Conservation (phyloP, 2,888 invertebrate species). For the Lysandra bellargus region DNA sequence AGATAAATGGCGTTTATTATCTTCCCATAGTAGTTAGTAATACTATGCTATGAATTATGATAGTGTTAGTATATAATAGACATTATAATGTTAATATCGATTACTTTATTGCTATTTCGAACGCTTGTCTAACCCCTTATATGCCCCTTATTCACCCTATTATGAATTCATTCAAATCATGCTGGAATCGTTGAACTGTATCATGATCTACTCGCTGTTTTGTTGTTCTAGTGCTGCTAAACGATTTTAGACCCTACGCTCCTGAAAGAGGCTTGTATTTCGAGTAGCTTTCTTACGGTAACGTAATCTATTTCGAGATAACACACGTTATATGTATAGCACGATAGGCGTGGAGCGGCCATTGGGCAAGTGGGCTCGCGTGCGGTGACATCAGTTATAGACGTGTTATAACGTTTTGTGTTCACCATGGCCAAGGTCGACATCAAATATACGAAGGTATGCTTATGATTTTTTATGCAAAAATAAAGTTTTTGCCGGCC, state of each 20-base stretch:
- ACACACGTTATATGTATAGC: not conserved
- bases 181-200: not conserved
- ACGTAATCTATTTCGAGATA: slow-evolving; percentile 20
- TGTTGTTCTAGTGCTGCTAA: not conserved
- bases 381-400: not conserved
- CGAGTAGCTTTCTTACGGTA: not conserved
- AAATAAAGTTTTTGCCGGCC: not conserved
- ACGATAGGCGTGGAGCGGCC: not conserved
- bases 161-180: not conserved
- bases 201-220: not conserved
- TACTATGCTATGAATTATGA: no score
- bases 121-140: not conserved
- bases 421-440: slow-evolving; percentile 68
- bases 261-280: not conserved
- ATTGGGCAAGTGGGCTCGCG: not conserved
- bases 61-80: no score
- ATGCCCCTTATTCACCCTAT: slow-evolving; percentile 28
- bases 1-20: no score
- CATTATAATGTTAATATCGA: no score
- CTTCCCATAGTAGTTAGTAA: no score
- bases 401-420: slow-evolving; percentile 10
- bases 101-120: not conserved
- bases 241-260: not conserved
- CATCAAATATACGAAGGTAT: slow-evolving; percentile 76
- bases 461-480: slow-evolving; percentile 32